Evolutionary conservation across 1,140 invertebrate species (phyloP).

Genomic region (Aphelinus atriplicis): DNA sequence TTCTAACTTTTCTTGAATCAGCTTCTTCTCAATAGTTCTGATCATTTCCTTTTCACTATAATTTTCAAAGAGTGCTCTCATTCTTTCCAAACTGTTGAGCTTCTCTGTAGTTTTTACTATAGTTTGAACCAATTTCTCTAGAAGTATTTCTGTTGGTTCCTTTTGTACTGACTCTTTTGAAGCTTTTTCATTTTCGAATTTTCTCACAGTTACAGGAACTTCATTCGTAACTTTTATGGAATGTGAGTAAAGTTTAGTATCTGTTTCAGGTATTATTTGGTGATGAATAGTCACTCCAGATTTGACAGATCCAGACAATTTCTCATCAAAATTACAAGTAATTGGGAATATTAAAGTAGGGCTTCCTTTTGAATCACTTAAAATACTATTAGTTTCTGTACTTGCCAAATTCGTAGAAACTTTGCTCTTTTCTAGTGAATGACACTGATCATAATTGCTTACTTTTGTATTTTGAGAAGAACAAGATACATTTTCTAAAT

Average conservation of each 20-base stretch:
- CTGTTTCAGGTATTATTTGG: constrained; percentile 4
- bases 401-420: no score
- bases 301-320: neutral
- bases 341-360: constrained; percentile 13
- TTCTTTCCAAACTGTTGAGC: constrained; percentile 5
- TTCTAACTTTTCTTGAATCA: neutral
- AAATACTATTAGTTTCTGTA: neutral
- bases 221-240: constrained; percentile 29
- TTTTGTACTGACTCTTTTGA: neutral
- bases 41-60: neutral
- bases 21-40: no score
- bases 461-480: neutral
- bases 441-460: neutral
- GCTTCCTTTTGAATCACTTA: neutral
- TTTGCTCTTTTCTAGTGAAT: neutral
- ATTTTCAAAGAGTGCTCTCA: constrained; percentile 8
- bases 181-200: constrained; percentile 3
- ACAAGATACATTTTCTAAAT: neutral
- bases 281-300: constrained; percentile 11
- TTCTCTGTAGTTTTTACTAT: constrained; percentile 11
- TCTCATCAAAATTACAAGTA: constrained; percentile 11
- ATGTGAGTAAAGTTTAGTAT: neutral
- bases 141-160: constrained; percentile 4
- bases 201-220: neutral
- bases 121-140: constrained; percentile 6